Evolutionary conservation across 2,113 vertebrate species (phyloP), one percentile per base, ranked within the genome.

Genomic region (Myrmophylax atrothorax): DNA sequence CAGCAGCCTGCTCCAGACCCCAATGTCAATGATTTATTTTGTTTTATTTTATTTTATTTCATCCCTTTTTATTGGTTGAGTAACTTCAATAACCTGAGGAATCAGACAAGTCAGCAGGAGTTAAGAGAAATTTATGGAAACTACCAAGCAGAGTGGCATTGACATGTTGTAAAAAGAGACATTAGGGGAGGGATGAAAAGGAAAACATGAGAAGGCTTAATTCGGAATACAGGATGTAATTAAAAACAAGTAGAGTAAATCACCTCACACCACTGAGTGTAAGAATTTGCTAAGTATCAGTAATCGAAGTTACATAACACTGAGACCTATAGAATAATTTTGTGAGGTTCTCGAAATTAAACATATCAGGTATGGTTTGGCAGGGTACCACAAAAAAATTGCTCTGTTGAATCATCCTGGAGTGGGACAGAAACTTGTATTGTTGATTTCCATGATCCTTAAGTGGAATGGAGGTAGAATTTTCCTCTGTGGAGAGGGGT

Each of bases 91-190:
- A 91, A 78, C 62, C 70, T 64, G 35, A 86, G 12, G 42, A 89
- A 89, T 67, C 35, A 78, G 73, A 56, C 42, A 92, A 89, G 56
- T 88, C 60, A 89, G 35, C 47, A 78, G 49, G 53, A 81, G 40
- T 91, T 78, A 55, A 93, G 52, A 80, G 23, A 94, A 92, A 84
- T 92, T 88, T 84, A 75, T 81, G 77, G 81, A 84, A 89, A 84
- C 17, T 72, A 82, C 37, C 70, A 82, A 72, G 52, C 14, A 47
- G n/a, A 78, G 55, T 64, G 60, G 64, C 79, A 87, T 10, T 80
- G 59, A 75, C 24, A 44, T 31, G 46, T 63, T 84, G 73, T 79
- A 84, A 79, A 92, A 89, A 31, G 38, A 81, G 73, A 81, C 37
- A 28, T 89, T 63, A 66, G 40, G 23, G 31, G 56, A 84, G 47